Percentiles rank a stretch among this genome's conserved stretches.
These are phyloP conservation scores for Anas acuta DNA, from an alignment of 2,797 vertebrate genomes.

Conservation along the genomic window DNA sequence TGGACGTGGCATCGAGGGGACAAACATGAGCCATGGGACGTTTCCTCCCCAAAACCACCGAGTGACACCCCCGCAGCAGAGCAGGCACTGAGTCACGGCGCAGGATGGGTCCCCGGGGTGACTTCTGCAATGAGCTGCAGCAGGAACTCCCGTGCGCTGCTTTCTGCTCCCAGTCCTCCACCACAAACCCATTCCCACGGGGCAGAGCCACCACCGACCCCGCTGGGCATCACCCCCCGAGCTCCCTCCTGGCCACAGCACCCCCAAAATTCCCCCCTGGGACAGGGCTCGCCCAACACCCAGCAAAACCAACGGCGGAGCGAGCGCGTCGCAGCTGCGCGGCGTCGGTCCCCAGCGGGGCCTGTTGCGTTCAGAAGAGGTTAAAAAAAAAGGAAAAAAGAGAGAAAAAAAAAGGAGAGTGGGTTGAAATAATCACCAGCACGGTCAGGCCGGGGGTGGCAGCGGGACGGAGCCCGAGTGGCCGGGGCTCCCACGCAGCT, in stretches of 20 bases:
- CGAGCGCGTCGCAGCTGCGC: background rate
- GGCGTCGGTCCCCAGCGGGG: accelerated
- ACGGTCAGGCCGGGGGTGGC: background rate
- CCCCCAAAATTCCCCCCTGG: accelerated
- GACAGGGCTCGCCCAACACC: accelerated
- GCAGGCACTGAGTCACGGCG: background rate
- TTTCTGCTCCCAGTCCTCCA: accelerated
- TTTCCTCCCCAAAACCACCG: background rate
- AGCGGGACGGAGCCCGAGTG: background rate
- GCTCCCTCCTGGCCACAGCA: background rate
- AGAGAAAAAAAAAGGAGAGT: background rate
- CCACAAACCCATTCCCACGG: accelerated
- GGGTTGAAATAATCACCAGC: background rate
- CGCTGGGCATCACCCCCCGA: too few species aligned
- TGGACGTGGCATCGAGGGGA: too few species aligned
- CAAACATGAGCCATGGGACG: too few species aligned
- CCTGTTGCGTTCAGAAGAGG: accelerated
- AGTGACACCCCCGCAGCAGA: background rate
- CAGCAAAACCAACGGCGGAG: accelerated
- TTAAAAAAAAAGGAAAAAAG: too few species aligned
- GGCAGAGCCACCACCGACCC: background rate
- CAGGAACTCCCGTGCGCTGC: accelerated
- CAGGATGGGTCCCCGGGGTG: background rate
- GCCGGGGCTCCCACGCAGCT: background rate
- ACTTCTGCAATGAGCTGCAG: background rate